These are phyloP conservation scores for Coranthus polyacanthus DNA, from an alignment of 2,797 vertebrate genomes.

Conservation along the genomic window DNA sequence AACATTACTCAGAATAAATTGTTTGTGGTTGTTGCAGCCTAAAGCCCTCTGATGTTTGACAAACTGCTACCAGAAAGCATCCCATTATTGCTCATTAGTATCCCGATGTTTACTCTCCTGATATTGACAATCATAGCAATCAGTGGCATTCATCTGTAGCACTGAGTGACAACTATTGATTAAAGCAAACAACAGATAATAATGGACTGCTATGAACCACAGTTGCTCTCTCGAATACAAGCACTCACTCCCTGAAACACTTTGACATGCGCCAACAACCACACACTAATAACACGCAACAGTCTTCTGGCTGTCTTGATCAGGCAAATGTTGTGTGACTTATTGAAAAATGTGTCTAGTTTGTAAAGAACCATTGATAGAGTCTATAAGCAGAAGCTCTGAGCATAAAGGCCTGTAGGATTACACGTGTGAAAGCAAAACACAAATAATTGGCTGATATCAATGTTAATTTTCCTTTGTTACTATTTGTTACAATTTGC, in stretches of 20 bases:
- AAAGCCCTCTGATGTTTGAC: slow-evolving; percentile 53
- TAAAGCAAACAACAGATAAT: slow-evolving; percentile 76
- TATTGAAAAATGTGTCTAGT: slow-evolving; percentile 43
- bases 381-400: slow-evolving; percentile 19
- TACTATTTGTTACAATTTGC: slow-evolving; percentile 45
- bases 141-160: slow-evolving; percentile 65
- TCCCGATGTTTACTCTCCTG: slow-evolving; percentile 68
- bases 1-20: slow-evolving; percentile 50
- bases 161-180: slow-evolving; percentile 80
- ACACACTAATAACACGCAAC: slow-evolving; percentile 46
- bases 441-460: slow-evolving; percentile 46
- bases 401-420: slow-evolving; percentile 23
- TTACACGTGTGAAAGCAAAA: slow-evolving; percentile 26
- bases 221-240: slow-evolving; percentile 49
- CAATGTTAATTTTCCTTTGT: slow-evolving; percentile 46
- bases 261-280: slow-evolving; percentile 40
- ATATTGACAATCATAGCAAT: slow-evolving; percentile 77
- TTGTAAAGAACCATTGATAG: slow-evolving; percentile 38
- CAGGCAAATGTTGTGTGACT: slow-evolving; percentile 44
- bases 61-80: slow-evolving; percentile 61
- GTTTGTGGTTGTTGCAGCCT: slow-evolving; percentile 55
- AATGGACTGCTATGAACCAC: slow-evolving; percentile 70
- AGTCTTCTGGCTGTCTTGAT: slow-evolving; percentile 40
- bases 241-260: slow-evolving; percentile 51
- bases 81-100: slow-evolving; percentile 77